Conservation (phyloP, 2,113 vertebrate species). For the Phocoena sinus region DNA sequence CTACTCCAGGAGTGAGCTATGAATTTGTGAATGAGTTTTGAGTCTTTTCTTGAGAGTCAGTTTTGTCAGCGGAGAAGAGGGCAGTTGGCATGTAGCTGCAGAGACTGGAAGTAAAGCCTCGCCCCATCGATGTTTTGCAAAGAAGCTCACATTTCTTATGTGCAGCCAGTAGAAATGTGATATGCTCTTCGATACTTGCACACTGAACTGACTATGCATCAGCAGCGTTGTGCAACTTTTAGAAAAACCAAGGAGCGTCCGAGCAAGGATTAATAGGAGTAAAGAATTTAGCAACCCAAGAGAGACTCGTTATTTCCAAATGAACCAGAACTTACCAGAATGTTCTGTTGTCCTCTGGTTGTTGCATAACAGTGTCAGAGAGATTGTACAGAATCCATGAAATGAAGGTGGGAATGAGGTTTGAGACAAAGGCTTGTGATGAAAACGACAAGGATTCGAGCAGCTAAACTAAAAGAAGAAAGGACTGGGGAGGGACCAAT, state of each 20-base stretch:
- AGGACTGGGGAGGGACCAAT: neutral
- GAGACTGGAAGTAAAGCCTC: neutral
- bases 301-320: slow-evolving; percentile 15
- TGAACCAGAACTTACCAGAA: neutral
- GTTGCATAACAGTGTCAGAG: neutral
- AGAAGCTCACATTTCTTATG: neutral
- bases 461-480: neutral
- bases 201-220: neutral
- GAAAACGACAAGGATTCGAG: neutral
- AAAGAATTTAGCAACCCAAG: neutral
- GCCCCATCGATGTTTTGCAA: neutral
- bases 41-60: neutral
- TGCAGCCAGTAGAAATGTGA: neutral
- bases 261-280: neutral
- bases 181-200: neutral
- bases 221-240: neutral
- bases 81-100: too few relatives aligned
- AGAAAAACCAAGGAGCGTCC: neutral
- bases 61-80: neutral
- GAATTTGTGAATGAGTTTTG: neutral
- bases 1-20: neutral
- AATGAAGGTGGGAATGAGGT: neutral
- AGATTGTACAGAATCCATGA: neutral
- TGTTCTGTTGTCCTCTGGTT: neutral
- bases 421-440: neutral